These are phyloP conservation scores for Phrynosoma blainvillii DNA, from an alignment of 2,113 vertebrate species.

Conservation along the genomic window DNA sequence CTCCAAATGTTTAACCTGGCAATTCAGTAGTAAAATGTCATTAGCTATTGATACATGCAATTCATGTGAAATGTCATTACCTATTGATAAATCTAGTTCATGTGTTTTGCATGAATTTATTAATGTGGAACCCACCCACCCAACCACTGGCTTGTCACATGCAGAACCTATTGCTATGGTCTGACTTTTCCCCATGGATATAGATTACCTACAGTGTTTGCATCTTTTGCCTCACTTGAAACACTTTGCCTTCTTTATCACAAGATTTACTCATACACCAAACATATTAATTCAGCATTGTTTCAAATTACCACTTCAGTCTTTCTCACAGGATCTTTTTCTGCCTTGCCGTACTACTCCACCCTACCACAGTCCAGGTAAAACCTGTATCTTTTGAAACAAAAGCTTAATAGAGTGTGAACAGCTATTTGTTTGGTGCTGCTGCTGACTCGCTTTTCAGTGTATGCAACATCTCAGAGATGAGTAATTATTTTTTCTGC, in stretches of 20 bases:
- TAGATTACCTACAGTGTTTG: background rate
- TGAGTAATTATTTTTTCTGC: background rate
- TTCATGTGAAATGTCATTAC: background rate
- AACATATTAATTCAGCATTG: accelerated
- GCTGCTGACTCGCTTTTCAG: background rate
- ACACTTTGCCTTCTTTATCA: background rate
- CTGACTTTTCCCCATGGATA: background rate
- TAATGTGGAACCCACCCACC: too few species aligned
- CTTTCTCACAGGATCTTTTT: background rate
- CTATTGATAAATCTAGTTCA: too few species aligned
- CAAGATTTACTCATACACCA: background rate
- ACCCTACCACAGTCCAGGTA: background rate
- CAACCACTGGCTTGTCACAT: background rate
- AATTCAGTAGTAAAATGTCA: background rate
- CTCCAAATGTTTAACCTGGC: background rate
- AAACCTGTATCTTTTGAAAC: background rate
- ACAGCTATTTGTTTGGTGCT: background rate
- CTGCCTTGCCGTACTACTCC: background rate
- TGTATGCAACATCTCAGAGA: background rate
- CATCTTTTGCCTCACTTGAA: background rate
- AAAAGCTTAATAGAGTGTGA: background rate
- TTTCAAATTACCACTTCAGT: background rate
- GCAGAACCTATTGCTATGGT: background rate
- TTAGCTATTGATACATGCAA: background rate
- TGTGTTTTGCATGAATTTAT: too few species aligned